Evolutionary conservation across 2,888 invertebrate genomes (phyloP), one percentile per base, ranked within the genome.

Genomic region (Calephelis perditalis): DNA sequence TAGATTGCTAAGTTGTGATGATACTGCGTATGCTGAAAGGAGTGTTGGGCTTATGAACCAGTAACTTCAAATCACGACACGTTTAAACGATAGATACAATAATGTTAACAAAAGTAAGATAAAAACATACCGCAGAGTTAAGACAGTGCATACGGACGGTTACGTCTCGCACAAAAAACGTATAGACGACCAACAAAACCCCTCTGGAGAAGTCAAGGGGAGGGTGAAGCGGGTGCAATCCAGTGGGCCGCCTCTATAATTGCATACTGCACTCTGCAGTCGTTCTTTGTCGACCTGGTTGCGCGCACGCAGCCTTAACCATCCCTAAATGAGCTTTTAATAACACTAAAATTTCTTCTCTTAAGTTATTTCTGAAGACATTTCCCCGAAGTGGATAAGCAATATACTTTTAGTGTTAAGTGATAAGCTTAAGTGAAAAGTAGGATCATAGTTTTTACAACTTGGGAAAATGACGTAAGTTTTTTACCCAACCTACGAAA

Each of bases 101-200:
- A 60, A 57, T 9, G 56, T 56, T 58, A 65, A 70, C 68, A 66
- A 67, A 71, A 73, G 72, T 75, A 79, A 78, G 40, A 85, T 82
- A 85, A 85, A 86, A 79, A 79, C 81, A 85, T 86, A 86, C 84
- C 81, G 73, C 69, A 70, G 74, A 78, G 80, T 78, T 81, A 80
- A 81, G 80, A 77, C 78, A 86, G 81, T 80, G 85, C 73, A 76
- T 72, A 75, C 81, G 81, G 84, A 82, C 84, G 76, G 78, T 82
- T 84, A 81, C 78, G 78, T 82, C 78, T 73, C 68, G 74, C 67
- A 83, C 82, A 88, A 90, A 89, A 90, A 90, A 89, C 73, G 83
- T 77, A 84, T 84, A 85, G 84, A 79, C 85, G 79, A 76, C 86
- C 85, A 88, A 88, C 88, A 88, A 89, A 89, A 89, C 84, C 80